phyloP scores from a whole-genome alignment of 2,113 vertebrate genomes.

The Pterocles gutturalis region DNA sequence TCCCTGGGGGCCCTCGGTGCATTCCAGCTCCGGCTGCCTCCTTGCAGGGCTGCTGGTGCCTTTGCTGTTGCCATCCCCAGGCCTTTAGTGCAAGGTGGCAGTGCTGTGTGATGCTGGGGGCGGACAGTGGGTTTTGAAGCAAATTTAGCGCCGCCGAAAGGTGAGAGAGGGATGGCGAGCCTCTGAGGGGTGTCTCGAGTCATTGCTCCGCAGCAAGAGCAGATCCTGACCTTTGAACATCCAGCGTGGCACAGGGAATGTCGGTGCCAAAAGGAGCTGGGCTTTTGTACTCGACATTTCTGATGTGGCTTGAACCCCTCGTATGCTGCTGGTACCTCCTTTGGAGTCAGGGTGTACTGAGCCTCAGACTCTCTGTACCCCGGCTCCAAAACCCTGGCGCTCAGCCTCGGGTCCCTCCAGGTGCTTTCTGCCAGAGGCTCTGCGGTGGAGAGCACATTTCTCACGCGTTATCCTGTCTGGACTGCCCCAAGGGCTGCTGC shows the following conservation, averaged over 20 bases:
- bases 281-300: not conserved
- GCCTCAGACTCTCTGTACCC: not conserved
- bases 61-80: not conserved
- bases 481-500: not conserved
- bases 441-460: not conserved
- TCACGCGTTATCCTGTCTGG: not conserved
- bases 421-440: not conserved
- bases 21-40: not conserved
- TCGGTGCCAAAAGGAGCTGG: not conserved
- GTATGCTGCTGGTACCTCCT: not conserved
- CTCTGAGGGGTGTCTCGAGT: not conserved
- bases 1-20: not conserved
- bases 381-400: not conserved
- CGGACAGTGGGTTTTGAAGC: accelerated
- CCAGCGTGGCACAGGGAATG: accelerated
- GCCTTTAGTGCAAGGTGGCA: accelerated
- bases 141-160: not conserved
- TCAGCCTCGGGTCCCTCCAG: accelerated
- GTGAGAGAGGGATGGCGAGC: not conserved
- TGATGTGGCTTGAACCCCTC: accelerated
- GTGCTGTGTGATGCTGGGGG: accelerated
- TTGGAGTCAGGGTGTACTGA: not conserved
- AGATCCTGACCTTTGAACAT: not conserved
- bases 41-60: not conserved
- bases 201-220: accelerated